Base-by-base conservation (phyloP, 2,113 vertebrate species). In the Aspidoscelis tigris region DNA sequence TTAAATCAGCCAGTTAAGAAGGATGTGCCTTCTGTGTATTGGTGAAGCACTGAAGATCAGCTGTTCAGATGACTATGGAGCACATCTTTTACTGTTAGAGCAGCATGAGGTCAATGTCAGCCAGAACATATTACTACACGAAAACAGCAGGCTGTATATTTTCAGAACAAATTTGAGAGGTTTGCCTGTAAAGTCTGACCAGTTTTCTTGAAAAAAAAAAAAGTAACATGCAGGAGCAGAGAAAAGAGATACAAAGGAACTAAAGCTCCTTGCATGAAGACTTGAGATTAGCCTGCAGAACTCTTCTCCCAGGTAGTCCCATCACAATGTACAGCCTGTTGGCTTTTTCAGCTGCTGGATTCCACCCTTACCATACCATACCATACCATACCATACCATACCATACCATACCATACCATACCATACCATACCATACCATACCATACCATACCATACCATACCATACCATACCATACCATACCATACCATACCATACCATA, bases 1-100 rank as follows among this genome's bases (percentile, higher is more conserved):
- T 66, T 86, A 89, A 92, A 89, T 55, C 16, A 88, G 39, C 61
- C 61, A 80, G 53, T 12, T 69, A 78, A 87, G 75, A 75, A 75
- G 61, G 6, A 33, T 70, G 82, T 55, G 70, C 43, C 26, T 26
- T 82, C 41, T 85, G 83, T 86, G 53, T 43, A 69, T 83, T 88
- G 83, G 70, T 69, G 86, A 84, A 86, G 61, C 70, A 87, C 81
- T 64, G 64, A 44, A 85, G 79, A 89, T 41, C 21, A 80, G 18
- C 22, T 47, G 55, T 33, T 33, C 58, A 33, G 43, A 43, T 65
- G 16, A 22, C 26, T 47, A 75, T 69, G 50, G 58, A 41, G 65
- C 76, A 50, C 81, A 18, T 84, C 87, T 90, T 78, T 83, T 82
- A 81, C 68, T 66, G 22, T 18, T 18, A 18, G 12, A 18, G 14